Base-by-base conservation (phyloP, 2,888 invertebrate species). In the Conistra vaccinii region DNA sequence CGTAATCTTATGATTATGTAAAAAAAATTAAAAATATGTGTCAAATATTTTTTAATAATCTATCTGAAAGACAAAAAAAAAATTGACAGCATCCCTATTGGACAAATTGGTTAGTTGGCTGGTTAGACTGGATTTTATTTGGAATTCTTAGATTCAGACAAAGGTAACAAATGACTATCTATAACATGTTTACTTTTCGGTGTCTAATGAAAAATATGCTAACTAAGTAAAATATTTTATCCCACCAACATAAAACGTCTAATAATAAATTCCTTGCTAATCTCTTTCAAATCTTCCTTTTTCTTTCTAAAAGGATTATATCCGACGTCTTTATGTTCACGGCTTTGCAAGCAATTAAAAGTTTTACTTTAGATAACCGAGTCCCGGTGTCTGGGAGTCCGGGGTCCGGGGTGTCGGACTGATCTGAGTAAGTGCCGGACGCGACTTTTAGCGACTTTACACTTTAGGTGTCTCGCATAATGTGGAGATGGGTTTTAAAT, bases 341-440 rank as follows among this genome's bases (percentile, higher is more conserved):
- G 67, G 83, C 74, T 84, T 82, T 68, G 78, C 78, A 82, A 85
- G 83, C 68, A 85, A 84, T 84, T 84, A 82, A 84, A 85, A 84
- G 83, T 84, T 84, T 84, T 75, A 53, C 74, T 82, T 82, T 69
- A 82, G 78, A 85, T 82, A 84, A 83, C 72, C n/a, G 58, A 57
- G 63, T 66, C 53, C 48, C 45, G 53, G 53, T 71, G 61, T 55
- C 76, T 60, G 79, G 39, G 51, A 10, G 39, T 69, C 73, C 51
- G 69, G 67, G 32, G 26, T 9, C 42, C 35, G 51, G 57, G 53
- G 61, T 68, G 69, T 67, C 58, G 60, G 73, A 57, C 60, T 48
- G 51, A 32, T 4, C 32, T 58, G 66, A 69, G 23, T 66, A 55
- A 69, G 60, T 55, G 51, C 35, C 35, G 70, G 51, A 70, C 66